phyloP scores from a whole-genome alignment of 2,888 invertebrate genomes.

The Agonopterix subpropinquella region DNA sequence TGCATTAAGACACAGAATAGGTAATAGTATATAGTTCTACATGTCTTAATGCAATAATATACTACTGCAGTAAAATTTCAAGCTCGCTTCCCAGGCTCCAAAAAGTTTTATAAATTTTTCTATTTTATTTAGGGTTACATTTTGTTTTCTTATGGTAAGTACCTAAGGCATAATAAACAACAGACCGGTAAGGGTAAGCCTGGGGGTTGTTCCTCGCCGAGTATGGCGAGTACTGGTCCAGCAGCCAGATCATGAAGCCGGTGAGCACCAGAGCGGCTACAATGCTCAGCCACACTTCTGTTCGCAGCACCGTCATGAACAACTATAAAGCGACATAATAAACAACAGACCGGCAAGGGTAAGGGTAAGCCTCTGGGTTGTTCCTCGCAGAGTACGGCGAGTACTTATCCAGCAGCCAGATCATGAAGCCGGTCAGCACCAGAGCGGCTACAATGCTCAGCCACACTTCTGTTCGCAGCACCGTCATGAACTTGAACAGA shows the following conservation, averaged over 20 bases:
- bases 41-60: too few species aligned
- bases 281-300: constrained; percentile 93
- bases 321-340: too few species aligned
- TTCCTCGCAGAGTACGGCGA: constrained; percentile 93
- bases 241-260: constrained; percentile 90
- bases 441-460: constrained; percentile 89
- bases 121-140: too few species aligned
- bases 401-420: constrained; percentile 92
- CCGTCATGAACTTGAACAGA: constrained; percentile 95
- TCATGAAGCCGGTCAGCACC: constrained; percentile 88
- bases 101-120: too few species aligned
- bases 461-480: constrained; percentile 91
- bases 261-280: constrained; percentile 88
- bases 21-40: too few species aligned
- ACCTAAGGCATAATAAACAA: too few species aligned
- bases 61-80: too few species aligned
- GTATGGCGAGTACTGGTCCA: constrained; percentile 93
- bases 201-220: constrained; percentile 89
- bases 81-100: too few species aligned
- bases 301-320: constrained; percentile 92
- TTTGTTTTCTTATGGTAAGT: too few species aligned
- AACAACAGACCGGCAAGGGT: constrained; percentile 73
- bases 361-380: constrained; percentile 86
- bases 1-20: too few species aligned
- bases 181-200: constrained; percentile 82